These are phyloP conservation scores for Acrobasis suavella DNA, from an alignment of 2,888 invertebrate species.

Conservation along the genomic window DNA sequence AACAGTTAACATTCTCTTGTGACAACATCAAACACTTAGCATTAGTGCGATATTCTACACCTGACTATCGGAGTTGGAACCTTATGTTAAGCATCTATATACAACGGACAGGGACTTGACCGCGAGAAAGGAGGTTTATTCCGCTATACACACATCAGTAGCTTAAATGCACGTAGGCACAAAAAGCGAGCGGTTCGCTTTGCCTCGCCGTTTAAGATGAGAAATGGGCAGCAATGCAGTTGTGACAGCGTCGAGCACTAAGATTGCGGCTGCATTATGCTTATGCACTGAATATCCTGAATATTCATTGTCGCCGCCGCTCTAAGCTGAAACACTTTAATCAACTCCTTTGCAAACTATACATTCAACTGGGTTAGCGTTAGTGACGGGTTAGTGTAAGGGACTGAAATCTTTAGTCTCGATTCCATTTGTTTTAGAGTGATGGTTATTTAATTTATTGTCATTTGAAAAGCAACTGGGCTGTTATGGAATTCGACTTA, in stretches of 20 bases:
- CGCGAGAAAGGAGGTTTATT: constrained; percentile 46
- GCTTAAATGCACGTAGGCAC: constrained; percentile 28
- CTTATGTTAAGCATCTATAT: no score
- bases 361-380: constrained; percentile 42
- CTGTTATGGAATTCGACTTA: not conserved
- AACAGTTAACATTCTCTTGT: no score
- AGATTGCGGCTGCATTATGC: constrained; percentile 71
- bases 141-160: constrained; percentile 34
- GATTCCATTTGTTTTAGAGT: not conserved
- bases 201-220: constrained; percentile 72
- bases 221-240: constrained; percentile 71
- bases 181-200: constrained; percentile 48
- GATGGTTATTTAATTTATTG: not conserved
- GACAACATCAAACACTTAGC: no score
- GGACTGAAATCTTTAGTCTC: constrained; percentile 18
- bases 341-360: constrained; percentile 56
- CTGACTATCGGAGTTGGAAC: no score
- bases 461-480: no score
- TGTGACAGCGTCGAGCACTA: constrained; percentile 60
- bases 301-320: constrained; percentile 67
- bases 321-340: constrained; percentile 62
- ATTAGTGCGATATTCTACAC: no score
- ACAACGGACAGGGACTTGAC: no score
- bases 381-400: no score
- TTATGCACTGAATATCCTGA: constrained; percentile 76